These are phyloP conservation scores for Napeogenes inachia DNA, from an alignment of 2,888 invertebrate species.

Conservation along the genomic window DNA sequence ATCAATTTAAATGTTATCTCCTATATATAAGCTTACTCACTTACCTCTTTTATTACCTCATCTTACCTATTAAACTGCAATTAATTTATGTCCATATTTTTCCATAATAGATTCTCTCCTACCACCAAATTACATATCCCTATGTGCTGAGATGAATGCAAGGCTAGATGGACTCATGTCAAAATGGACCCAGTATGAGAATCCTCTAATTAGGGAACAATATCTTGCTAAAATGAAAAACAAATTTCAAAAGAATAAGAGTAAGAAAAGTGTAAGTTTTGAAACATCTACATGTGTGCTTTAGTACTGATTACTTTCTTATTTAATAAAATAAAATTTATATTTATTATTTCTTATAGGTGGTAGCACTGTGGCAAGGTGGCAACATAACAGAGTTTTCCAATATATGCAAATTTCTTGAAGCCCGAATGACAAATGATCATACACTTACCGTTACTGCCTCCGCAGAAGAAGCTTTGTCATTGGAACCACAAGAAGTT, in stretches of 20 bases:
- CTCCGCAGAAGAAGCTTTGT: conserved; percentile 59
- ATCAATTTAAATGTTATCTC: no score
- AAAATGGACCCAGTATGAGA: conserved; percentile 68
- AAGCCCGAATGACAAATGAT: conserved; percentile 43
- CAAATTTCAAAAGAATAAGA: conserved; percentile 58
- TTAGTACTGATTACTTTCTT: not conserved
- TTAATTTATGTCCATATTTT: not conserved
- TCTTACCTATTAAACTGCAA: no score
- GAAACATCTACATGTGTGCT: not conserved
- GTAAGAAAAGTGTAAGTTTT: conserved; percentile 56
- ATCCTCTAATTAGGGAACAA: conserved; percentile 62
- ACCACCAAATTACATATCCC: conserved; percentile 61
- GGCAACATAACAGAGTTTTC: conserved; percentile 12
- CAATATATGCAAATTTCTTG: conserved; percentile 54
- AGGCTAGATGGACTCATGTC: conserved; percentile 62
- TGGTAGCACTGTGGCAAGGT: not conserved
- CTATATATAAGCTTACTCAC: no score
- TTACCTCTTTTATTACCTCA: no score
- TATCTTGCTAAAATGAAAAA: conserved; percentile 51
- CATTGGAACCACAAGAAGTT: conserved; percentile 58
- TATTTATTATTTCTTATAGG: not conserved
- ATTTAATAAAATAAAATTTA: no score
- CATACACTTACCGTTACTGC: conserved; percentile 54
- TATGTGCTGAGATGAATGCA: conserved; percentile 65
- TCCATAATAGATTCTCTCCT: conserved; percentile 56